Conservation (phyloP, 2,113 vertebrate genomes). For the Sciurus niger region DNA sequence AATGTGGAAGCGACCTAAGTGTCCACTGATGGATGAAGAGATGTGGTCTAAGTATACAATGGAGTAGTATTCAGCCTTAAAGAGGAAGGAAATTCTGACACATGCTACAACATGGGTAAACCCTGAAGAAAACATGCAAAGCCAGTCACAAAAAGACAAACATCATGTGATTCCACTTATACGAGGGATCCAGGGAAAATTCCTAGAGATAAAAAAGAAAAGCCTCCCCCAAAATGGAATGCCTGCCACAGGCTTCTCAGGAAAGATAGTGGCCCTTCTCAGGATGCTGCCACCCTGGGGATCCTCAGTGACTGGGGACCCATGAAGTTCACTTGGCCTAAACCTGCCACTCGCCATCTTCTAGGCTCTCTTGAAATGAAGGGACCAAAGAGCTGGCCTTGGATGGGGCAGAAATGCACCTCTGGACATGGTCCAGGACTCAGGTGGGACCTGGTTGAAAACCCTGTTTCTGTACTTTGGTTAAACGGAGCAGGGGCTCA, state of each 20-base stretch:
- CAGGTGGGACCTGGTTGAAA: not conserved
- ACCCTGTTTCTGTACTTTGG: not conserved
- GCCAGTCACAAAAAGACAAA: not conserved
- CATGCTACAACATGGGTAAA: no score
- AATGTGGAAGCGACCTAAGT: not conserved
- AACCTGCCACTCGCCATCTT: not conserved
- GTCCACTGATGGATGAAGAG: fast-evolving
- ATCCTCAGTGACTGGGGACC: not conserved
- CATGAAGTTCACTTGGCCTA: not conserved
- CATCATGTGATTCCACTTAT: fast-evolving
- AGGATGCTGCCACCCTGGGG: not conserved
- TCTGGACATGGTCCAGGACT: not conserved
- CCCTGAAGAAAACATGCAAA: not conserved
- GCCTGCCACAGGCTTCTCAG: not conserved
- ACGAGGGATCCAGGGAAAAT: fast-evolving
- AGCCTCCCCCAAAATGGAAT: no score
- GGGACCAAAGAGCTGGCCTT: not conserved
- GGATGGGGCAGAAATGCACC: not conserved
- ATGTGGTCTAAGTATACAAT: fast-evolving
- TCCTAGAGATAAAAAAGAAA: not conserved
- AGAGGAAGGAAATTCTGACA: not conserved
- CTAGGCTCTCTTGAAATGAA: not conserved
- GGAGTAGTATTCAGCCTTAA: not conserved
- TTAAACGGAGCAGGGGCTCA: not conserved
- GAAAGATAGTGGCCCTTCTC: not conserved